Percentiles rank a stretch among this genome's conserved stretches.
Evolutionary conservation across 2,888 invertebrate genomes (phyloP).

Genomic region (Anoncus sp.): DNA sequence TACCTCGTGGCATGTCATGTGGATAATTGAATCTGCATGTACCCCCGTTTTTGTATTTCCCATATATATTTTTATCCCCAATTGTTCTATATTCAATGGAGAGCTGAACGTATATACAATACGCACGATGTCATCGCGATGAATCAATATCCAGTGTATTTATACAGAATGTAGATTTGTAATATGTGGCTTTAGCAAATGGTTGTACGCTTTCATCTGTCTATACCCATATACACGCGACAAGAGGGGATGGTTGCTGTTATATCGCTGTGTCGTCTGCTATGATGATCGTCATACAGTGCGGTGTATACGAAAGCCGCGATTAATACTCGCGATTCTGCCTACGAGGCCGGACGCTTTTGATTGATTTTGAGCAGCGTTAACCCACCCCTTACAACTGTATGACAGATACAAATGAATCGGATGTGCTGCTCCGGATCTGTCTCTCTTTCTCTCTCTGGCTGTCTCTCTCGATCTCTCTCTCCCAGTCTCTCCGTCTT

Average conservation of each 20-base stretch:
- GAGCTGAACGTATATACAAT: background rate
- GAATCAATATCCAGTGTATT: slow-evolving; percentile 47
- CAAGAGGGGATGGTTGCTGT: slow-evolving; percentile 2
- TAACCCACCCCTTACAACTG: slow-evolving; percentile 66
- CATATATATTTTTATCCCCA: background rate
- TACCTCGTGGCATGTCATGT: background rate
- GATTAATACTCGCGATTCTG: slow-evolving; percentile 78
- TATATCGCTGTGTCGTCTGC: slow-evolving; percentile 24
- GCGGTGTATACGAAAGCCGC: slow-evolving; percentile 63
- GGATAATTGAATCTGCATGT: slow-evolving; percentile 7
- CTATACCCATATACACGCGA: background rate
- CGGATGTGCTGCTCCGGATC: slow-evolving; percentile 74
- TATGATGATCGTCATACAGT: slow-evolving; percentile 37
- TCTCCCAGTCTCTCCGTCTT: slow-evolving; percentile 64
- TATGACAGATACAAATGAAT: slow-evolving; percentile 82
- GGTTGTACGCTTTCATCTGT: slow-evolving; percentile 22
- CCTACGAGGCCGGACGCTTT: slow-evolving; percentile 74
- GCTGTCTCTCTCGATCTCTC: slow-evolving; percentile 41
- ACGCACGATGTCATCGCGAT: slow-evolving; percentile 16
- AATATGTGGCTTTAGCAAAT: slow-evolving; percentile 25
- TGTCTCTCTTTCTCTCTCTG: slow-evolving; percentile 34
- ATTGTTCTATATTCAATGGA: slow-evolving; percentile 11
- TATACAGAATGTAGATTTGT: slow-evolving; percentile 21
- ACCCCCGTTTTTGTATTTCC: background rate
- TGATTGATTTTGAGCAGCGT: slow-evolving; percentile 80